Base-by-base conservation (phyloP, 1,140 invertebrate genomes). In the Conus betulinus region DNA sequence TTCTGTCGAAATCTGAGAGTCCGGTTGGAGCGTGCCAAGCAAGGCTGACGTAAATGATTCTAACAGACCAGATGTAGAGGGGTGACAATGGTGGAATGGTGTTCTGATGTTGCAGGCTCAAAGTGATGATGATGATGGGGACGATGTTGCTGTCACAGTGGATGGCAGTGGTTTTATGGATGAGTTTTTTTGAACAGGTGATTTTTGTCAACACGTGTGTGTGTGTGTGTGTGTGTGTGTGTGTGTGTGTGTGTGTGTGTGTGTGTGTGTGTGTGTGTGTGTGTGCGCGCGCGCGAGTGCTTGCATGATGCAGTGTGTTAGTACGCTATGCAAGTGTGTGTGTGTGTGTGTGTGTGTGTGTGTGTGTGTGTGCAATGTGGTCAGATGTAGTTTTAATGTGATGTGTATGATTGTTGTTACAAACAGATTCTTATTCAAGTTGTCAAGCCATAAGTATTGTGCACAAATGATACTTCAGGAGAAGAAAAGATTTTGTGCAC, bases 181-280 rank as follows among this genome's bases (percentile, higher is more conserved):
- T 95, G 98, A 99, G 96, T 99, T 99, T 96, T 96, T 99, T 99
- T 96, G 97, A 97, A 95, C 98, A 99, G 97, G 98, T 98, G 95
- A 71, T 60, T 60, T 8, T 11, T 60, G 8, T 60, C 57, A 60
- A 60, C 15, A 3, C 3, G 39, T 39, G 39, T 60, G 57, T 60
- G 1, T 8, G 57, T 60, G 57, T 60, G 57, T 60, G 57, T 60
- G 57, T 60, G 57, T 60, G 1, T 8, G 57, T 60, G 57, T 15
- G 8, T 60, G 57, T 60, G 0, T 60, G 8, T 8, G 57, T 60
- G 15, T 60, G 15, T 15, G 57, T 71, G 11, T 71, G 67, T 71
- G 67, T 78, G 76, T 78, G 76, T 78, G 76, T 60, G 8, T 8
- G 57, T 60, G 15, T 60, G 15, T 15, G 57, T 71, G 11, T 71